Conservation (phyloP, 2,888 invertebrate genomes). For the Eilema caniola region DNA sequence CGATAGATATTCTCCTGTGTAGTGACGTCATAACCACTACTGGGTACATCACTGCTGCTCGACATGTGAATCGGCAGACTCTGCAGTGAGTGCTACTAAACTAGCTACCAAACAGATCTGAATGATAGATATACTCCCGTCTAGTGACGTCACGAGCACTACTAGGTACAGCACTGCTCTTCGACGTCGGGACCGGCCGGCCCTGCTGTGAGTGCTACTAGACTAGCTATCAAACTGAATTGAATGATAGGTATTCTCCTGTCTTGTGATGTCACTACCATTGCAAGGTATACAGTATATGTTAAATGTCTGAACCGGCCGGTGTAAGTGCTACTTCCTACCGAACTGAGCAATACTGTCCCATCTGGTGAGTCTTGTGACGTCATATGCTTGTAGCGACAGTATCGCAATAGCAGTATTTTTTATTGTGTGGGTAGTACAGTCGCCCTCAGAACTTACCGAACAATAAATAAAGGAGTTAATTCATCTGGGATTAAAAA, state of each 20-base stretch:
- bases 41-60: too few species aligned
- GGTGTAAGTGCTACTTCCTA: too few species aligned
- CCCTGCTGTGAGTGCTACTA: slow-evolving; percentile 10
- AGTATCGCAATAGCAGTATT: not conserved
- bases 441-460: too few species aligned
- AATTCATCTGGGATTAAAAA: too few species aligned
- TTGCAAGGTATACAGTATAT: too few species aligned
- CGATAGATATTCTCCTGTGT: not conserved
- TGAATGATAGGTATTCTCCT: not conserved
- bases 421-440: too few species aligned
- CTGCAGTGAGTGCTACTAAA: slow-evolving; percentile 66
- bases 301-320: too few species aligned
- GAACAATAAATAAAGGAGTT: too few species aligned
- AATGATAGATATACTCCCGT: not conserved
- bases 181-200: slow-evolving; percentile 69
- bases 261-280: not conserved
- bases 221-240: not conserved
- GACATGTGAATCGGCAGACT: slow-evolving; percentile 55
- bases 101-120: not conserved
- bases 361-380: too few species aligned
- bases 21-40: not conserved
- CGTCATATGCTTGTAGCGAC: not conserved
- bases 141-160: slow-evolving; percentile 46
- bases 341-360: too few species aligned
- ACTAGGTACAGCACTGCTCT: slow-evolving; percentile 78